Percentiles rank a stretch among this genome's conserved stretches.
Conservation (phyloP, 92 coral and sea anemone species). For the Heteractis magnifica region DNA sequence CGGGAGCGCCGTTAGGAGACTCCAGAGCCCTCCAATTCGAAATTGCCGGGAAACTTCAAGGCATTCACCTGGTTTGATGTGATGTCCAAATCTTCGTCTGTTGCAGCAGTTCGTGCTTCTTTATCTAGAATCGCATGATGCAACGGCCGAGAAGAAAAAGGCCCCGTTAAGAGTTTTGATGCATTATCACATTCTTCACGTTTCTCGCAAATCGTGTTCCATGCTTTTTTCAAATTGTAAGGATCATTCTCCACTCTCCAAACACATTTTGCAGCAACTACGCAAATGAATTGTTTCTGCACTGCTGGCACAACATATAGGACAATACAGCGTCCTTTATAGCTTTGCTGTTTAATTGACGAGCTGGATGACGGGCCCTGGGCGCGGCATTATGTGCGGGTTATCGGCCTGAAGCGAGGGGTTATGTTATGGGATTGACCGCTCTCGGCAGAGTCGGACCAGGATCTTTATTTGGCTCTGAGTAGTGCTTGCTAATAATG, state of each 20-base stretch:
- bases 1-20: slow-evolving; percentile 33
- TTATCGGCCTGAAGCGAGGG: too few relatives aligned
- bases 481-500: too few relatives aligned
- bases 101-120: not conserved
- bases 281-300: not conserved
- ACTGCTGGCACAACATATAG: not conserved
- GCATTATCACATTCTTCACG: slow-evolving; percentile 22
- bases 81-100: not conserved
- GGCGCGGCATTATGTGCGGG: not conserved
- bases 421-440: too few relatives aligned
- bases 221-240: not conserved
- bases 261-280: not conserved
- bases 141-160: slow-evolving; percentile 22
- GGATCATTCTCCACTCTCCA: not conserved
- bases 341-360: slow-evolving; percentile 20
- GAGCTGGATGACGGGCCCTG: slow-evolving; percentile 18
- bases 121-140: slow-evolving; percentile 9
- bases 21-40: slow-evolving; percentile 17
- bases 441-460: too few relatives aligned
- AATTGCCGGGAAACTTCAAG: not conserved
- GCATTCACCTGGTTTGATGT: slow-evolving; percentile 1
- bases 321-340: slow-evolving; percentile 1
- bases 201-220: slow-evolving; percentile 15
- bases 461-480: too few relatives aligned
- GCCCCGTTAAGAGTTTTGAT: not conserved